Evolutionary conservation across 2,888 invertebrate genomes (phyloP).

Genomic region (Melitaea athalia): DNA sequence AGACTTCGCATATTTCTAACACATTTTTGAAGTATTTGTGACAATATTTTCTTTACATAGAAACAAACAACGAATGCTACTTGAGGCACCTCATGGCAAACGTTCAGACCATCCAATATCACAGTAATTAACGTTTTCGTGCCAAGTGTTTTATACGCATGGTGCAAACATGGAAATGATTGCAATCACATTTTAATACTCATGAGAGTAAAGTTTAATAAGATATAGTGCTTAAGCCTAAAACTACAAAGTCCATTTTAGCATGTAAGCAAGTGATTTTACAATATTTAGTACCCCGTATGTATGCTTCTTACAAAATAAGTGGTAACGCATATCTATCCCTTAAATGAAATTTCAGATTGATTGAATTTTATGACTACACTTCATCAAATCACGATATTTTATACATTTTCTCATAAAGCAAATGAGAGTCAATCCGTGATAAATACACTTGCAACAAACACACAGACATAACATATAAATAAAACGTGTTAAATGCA

Average conservation of each 20-base stretch:
- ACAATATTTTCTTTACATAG: background rate
- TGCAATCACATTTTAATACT: constrained; percentile 3
- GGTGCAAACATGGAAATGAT: constrained; percentile 14
- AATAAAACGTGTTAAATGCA: background rate
- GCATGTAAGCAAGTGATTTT: background rate
- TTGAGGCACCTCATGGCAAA: background rate
- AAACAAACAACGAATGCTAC: background rate
- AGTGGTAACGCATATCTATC: background rate
- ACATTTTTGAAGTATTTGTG: background rate
- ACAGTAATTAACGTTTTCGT: constrained; percentile 25
- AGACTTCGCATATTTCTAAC: too few species aligned
- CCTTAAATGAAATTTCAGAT: too few species aligned
- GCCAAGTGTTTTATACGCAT: constrained; percentile 23
- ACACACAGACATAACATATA: too few species aligned
- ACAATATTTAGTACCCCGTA: background rate
- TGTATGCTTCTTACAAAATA: background rate
- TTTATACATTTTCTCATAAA: too few species aligned
- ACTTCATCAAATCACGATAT: too few species aligned
- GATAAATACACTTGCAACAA: too few species aligned
- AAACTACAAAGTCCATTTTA: background rate
- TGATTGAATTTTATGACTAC: too few species aligned
- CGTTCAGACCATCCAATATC: constrained; percentile 7
- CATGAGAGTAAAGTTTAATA: background rate
- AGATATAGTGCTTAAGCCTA: background rate
- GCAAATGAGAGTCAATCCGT: too few species aligned